These are phyloP conservation scores for Malaclemys terrapin DNA, from an alignment of 2,113 vertebrate species.

Conservation along the genomic window DNA sequence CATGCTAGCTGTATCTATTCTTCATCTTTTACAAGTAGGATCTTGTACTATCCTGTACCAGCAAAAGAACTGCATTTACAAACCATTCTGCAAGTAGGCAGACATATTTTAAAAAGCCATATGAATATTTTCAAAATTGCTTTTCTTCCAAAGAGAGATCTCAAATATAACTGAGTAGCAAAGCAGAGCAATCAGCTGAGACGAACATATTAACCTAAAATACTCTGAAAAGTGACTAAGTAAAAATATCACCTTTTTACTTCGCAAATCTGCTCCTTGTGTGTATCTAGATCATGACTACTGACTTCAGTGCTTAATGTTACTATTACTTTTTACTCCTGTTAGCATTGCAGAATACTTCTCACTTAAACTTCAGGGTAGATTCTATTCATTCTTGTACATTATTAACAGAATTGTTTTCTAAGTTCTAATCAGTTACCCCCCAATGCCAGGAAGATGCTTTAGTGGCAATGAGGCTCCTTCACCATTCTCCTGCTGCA, in stretches of 20 bases:
- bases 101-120: not conserved
- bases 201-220: not conserved
- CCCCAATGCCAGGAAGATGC: not conserved
- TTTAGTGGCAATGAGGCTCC: not conserved
- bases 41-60: not conserved
- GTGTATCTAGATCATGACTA: not conserved
- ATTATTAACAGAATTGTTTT: not conserved
- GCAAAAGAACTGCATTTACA: rapidly evolving
- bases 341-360: not conserved
- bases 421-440: not conserved
- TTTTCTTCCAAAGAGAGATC: not conserved
- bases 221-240: not conserved
- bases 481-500: not conserved
- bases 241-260: not conserved
- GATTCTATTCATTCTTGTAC: not conserved
- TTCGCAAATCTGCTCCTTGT: not conserved
- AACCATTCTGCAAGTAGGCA: not conserved
- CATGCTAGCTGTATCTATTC: not conserved
- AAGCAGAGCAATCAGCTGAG: not conserved
- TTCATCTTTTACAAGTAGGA: not conserved
- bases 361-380: not conserved
- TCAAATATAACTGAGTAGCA: rapidly evolving
- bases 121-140: rapidly evolving
- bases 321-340: not conserved
- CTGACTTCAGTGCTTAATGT: rapidly evolving